Evolutionary conservation across 2,113 vertebrate genomes (phyloP).

Genomic region (Petrocephalus zakoni): DNA sequence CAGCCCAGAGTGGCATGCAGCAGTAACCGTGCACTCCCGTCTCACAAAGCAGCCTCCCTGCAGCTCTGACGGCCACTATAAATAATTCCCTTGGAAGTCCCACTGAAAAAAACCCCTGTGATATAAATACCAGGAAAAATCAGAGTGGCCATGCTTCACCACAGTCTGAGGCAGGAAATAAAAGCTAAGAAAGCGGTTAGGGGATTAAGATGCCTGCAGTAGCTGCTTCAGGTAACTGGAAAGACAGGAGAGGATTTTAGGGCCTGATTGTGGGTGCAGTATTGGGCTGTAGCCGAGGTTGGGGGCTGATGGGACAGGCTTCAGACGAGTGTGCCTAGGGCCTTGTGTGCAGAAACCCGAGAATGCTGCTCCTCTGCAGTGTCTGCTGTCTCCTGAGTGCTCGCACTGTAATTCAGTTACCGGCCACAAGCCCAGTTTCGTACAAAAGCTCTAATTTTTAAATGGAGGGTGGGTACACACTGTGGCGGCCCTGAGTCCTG

Average conservation of each 20-base stretch:
- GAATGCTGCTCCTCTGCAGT: not conserved
- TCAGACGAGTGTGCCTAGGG: not conserved
- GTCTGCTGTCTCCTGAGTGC: not conserved
- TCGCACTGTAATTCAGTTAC: not conserved
- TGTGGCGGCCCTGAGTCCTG: not conserved
- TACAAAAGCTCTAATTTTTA: not conserved
- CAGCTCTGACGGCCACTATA: slow-evolving; percentile 8
- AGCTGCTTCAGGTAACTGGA: not conserved
- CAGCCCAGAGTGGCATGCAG: not conserved
- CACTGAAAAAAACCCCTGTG: slow-evolving; percentile 4
- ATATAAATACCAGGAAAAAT: not conserved
- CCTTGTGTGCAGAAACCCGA: not conserved
- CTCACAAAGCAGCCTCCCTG: slow-evolving; percentile 2
- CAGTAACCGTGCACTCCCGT: not conserved
- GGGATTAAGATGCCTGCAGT: not conserved
- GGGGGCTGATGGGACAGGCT: not conserved
- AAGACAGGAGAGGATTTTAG: not conserved
- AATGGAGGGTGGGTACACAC: slow-evolving; percentile 3
- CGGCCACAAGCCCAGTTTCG: not conserved
- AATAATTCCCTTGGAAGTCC: slow-evolving; percentile 7
- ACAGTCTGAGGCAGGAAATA: not conserved
- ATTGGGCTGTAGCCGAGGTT: not conserved
- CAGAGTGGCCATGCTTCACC: not conserved
- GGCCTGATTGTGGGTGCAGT: not conserved
- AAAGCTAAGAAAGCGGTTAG: not conserved